Percentiles rank a stretch among this genome's conserved stretches.
Conservation (phyloP, 1,140 invertebrate species). For the Drosophila busckii region DNA sequence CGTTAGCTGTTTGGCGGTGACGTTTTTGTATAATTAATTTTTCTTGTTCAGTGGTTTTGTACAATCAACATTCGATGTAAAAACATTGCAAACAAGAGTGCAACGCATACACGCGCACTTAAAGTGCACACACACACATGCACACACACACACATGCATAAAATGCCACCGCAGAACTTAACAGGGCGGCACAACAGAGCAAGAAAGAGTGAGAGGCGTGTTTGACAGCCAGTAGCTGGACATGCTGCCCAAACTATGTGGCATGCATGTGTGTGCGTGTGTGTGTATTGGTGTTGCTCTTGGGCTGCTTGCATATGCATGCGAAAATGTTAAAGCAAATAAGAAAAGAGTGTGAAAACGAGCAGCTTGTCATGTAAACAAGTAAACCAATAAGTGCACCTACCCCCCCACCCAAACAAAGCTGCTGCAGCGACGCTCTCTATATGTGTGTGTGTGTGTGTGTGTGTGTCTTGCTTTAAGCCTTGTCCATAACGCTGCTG, state of each 20-base stretch:
- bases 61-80: constrained; percentile 75
- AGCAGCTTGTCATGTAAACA: constrained; percentile 76
- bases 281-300: constrained; percentile 20
- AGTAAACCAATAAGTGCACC: constrained; percentile 58
- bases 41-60: constrained; percentile 78
- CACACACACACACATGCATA: constrained; percentile 8
- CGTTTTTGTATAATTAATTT: constrained; percentile 78
- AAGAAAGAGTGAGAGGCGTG: constrained; percentile 48
- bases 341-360: constrained; percentile 75
- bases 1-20: constrained; percentile 72
- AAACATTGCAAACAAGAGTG: constrained; percentile 72
- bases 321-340: constrained; percentile 75
- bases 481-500: too few relatives aligned
- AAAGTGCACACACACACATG: constrained; percentile 42
- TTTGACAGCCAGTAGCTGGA: too few relatives aligned
- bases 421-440: constrained; percentile 6
- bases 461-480: too few relatives aligned
- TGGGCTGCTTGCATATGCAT: constrained; percentile 69
- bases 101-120: constrained; percentile 62
- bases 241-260: constrained; percentile 1
- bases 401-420: constrained; percentile 40
- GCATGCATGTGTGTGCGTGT: not conserved
- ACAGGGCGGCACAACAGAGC: constrained; percentile 50
- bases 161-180: constrained; percentile 62
- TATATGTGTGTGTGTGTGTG: not conserved